Evolutionary conservation across 2,888 invertebrate genomes (phyloP), one percentile per base, ranked within the genome.

Genomic region (Amaurobius ferox): DNA sequence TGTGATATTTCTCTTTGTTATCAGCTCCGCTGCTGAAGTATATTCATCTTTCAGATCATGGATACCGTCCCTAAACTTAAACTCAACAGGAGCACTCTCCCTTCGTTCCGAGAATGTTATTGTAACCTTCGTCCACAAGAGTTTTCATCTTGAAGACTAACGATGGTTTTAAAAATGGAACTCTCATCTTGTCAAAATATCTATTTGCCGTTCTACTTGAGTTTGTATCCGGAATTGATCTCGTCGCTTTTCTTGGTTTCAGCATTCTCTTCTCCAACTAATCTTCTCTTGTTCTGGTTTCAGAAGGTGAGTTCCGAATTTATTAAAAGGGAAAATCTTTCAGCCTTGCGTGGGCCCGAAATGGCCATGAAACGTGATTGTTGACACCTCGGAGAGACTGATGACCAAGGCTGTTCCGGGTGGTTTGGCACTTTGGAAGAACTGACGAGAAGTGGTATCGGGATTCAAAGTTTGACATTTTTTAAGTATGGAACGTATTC

Each of bases 171-270:
- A n/a, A 35, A 64, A 64, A 64, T 32, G 7, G 73, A 72, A 64
- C 70, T 66, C 79, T 80, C 80, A 80, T 73, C 67, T 74, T 81
- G 74, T 76, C 76, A 81, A 81, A 81, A 81, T 74, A 81, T 81
- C 62, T 81, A 40, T 81, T 81, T 81, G 67, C 81, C 44, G 68
- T 74, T 76, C 73, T 73, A 73, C 73, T 80, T 61, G 67, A 80
- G 74, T 29, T 64, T 70, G 44, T 64, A 81, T 81, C 81, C 81
- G 81, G 81, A 81, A 81, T 68, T 81, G 81, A 74, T 81, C 68
- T 62, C 61, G 39, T 61, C 9, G 74, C 62, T 81, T 26, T 74
- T 67, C 35, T 35, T 73, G 39, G 23, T 55, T 35, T 73, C 39
- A 40, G 64, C 76, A 30, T 30, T 39, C 64, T 64, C 23, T 39